phyloP scores from a whole-genome alignment of 2,888 invertebrate species.

The Pollenia angustigena region DNA sequence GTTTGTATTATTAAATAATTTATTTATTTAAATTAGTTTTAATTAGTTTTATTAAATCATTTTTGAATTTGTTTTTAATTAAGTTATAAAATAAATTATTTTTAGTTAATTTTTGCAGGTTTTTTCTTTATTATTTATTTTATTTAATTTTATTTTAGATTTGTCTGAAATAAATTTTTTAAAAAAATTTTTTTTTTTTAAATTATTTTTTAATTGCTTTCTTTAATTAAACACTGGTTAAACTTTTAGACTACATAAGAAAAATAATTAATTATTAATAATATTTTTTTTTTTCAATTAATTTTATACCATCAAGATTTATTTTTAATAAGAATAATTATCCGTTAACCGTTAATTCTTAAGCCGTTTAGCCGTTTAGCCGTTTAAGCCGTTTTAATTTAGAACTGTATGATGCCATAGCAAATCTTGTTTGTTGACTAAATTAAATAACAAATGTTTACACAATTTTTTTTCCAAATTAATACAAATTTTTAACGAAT shows the following conservation, averaged over 20 bases:
- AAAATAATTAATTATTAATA: constrained; percentile 17
- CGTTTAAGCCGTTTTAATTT: constrained; percentile 40
- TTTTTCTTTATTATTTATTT: too few relatives aligned
- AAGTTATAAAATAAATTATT: too few relatives aligned
- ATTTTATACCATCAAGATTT: constrained; percentile 55
- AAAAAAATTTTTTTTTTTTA: not conserved
- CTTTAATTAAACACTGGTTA: constrained; percentile 15
- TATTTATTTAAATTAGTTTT: too few relatives aligned
- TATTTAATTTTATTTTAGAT: too few relatives aligned
- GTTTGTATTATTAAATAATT: too few relatives aligned
- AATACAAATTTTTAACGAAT: constrained; percentile 30
- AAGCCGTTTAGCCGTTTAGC: constrained; percentile 61
- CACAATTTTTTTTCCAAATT: constrained; percentile 22
- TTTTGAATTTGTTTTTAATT: too few relatives aligned
- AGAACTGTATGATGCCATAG: too few relatives aligned
- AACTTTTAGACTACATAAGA: not conserved
- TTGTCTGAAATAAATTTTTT: not conserved
- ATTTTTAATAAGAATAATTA: constrained; percentile 34
- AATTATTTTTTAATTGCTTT: constrained; percentile 16
- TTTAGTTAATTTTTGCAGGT: too few relatives aligned
- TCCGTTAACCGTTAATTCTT: constrained; percentile 29
- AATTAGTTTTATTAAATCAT: too few relatives aligned
- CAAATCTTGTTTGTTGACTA: too few relatives aligned
- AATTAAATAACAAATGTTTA: constrained; percentile 38
- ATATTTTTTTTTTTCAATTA: constrained; percentile 45